These are phyloP conservation scores for Daubentonia madagascariensis DNA, from an alignment of 2,113 vertebrate species.

Conservation along the genomic window DNA sequence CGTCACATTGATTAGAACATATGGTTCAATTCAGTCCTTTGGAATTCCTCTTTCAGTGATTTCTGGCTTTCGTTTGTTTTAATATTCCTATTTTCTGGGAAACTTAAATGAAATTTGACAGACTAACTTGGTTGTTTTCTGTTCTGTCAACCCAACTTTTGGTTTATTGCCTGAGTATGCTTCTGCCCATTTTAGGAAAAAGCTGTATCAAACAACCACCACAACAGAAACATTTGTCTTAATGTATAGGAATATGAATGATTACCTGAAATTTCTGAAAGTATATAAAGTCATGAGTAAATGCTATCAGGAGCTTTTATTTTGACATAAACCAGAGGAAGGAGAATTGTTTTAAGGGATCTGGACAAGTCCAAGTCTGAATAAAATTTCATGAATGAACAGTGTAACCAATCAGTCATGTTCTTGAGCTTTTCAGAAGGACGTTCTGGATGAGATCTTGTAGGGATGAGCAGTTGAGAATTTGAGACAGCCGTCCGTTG, in stretches of 20 bases:
- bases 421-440: slow-evolving; percentile 14
- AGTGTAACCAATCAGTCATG: slow-evolving; percentile 40
- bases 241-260: not conserved
- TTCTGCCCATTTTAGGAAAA: not conserved
- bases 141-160: not conserved
- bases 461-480: slow-evolving; percentile 35
- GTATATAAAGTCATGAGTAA: slow-evolving; percentile 21
- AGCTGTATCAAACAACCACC: not conserved
- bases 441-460: slow-evolving; percentile 33
- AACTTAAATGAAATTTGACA: slow-evolving; percentile 20
- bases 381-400: slow-evolving; percentile 67
- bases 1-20: not conserved
- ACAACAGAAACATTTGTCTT: not conserved
- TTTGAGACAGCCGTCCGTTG: slow-evolving; percentile 16
- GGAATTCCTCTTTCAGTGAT: not conserved
- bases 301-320: slow-evolving; percentile 39
- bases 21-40: not conserved
- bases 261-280: slow-evolving; percentile 28
- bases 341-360: slow-evolving; percentile 55
- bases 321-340: slow-evolving; percentile 56
- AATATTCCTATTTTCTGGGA: not conserved
- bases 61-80: not conserved
- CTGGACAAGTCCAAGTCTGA: not conserved
- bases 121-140: slow-evolving; percentile 5
- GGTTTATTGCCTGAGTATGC: not conserved